phyloP scores from a whole-genome alignment of 2,113 vertebrate species.

The Microcebus griseorufus region DNA sequence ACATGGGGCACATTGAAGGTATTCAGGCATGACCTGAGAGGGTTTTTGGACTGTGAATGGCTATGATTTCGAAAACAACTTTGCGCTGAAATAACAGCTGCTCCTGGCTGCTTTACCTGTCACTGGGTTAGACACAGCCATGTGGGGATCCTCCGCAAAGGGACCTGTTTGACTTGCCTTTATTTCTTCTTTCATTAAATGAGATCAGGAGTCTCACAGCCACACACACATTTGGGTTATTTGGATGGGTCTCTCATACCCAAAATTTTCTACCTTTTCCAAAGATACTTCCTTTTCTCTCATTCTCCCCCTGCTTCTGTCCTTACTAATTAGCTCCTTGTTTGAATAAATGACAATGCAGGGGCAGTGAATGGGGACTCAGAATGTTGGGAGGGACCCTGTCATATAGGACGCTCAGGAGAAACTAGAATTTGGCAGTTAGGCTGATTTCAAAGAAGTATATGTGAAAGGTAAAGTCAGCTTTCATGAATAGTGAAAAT shows the following conservation, averaged over 20 bases:
- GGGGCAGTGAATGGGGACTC: not conserved
- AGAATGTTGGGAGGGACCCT: not conserved
- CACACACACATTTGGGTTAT: not conserved
- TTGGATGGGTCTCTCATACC: not conserved
- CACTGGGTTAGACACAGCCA: not conserved
- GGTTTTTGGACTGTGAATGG: not conserved
- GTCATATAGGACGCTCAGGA: not conserved
- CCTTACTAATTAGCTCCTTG: not conserved
- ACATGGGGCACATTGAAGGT: conserved; percentile 50
- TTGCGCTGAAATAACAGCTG: not conserved
- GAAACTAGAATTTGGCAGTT: not conserved
- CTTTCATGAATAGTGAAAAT: not conserved
- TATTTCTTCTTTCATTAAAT: not conserved
- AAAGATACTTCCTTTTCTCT: not conserved
- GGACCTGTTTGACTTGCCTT: not conserved
- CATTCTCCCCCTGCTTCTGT: too few species aligned
- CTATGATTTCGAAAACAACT: conserved; percentile 38
- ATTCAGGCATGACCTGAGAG: conserved; percentile 28
- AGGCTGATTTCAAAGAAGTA: not conserved
- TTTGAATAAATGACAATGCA: not conserved
- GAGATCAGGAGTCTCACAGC: not conserved
- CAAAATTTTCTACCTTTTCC: not conserved
- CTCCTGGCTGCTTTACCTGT: not conserved
- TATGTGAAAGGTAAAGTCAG: not conserved
- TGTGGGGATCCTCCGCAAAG: not conserved